A percentile compares a stretch with the other conserved stretches of the same genome.
Conservation (phyloP, 2,797 vertebrate species). For the Myotis myotis region DNA sequence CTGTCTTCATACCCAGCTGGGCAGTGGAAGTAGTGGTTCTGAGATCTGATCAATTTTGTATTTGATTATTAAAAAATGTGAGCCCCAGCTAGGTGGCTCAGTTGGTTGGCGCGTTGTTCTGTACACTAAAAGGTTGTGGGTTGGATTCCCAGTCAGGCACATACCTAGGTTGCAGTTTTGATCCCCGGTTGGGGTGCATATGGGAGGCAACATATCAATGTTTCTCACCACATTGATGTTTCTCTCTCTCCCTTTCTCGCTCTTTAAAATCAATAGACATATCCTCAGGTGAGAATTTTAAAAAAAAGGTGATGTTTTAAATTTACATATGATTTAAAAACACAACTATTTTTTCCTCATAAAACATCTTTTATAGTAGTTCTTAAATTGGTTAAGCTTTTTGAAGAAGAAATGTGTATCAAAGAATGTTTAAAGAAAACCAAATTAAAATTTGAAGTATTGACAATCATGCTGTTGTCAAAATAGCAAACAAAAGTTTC, state of each 20-base stretch:
- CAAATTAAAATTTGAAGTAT: neutral
- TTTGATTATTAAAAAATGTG: neutral
- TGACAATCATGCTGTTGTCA: neutral
- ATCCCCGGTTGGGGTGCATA: neutral
- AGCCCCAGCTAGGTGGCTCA: neutral
- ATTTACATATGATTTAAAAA: conserved; percentile 12
- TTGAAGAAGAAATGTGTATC: neutral
- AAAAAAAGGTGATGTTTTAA: neutral
- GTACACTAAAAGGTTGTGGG: neutral
- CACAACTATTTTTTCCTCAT: neutral
- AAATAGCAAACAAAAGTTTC: neutral
- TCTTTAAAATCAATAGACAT: neutral
- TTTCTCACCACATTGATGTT: neutral
- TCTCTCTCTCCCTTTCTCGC: neutral
- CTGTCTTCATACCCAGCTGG: neutral
- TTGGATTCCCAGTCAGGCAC: neutral
- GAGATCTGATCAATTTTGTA: neutral
- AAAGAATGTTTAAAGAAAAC: neutral
- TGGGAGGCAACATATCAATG: neutral
- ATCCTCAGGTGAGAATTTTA: neutral
- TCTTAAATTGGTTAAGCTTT: neutral
- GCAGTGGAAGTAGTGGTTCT: neutral
- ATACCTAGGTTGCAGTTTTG: neutral
- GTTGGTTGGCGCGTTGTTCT: neutral
- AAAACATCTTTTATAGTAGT: neutral